Percentiles rank a stretch among this genome's conserved stretches.
Evolutionary conservation across 1,140 invertebrate genomes (phyloP).

Genomic region (Drosophila eugracilis): DNA sequence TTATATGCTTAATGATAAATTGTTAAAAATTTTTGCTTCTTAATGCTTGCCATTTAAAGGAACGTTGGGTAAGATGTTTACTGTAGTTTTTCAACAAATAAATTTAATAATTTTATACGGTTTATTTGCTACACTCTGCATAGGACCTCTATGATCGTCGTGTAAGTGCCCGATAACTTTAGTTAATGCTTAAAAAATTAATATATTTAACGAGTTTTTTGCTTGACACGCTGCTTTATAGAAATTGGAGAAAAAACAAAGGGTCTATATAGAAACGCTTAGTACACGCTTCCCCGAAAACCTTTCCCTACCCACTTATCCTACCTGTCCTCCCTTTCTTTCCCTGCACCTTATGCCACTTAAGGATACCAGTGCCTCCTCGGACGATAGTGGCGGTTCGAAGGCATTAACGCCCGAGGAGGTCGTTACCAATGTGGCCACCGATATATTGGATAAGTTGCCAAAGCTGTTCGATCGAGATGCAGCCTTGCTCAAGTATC

Average conservation of each 20-base stretch:
- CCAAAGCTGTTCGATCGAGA: slow-evolving; percentile 91
- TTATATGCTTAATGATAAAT: too few species aligned
- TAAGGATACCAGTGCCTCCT: slow-evolving; percentile 84
- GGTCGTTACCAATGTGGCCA: slow-evolving; percentile 89
- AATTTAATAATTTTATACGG: slow-evolving; percentile 1
- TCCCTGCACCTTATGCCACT: slow-evolving; percentile 57
- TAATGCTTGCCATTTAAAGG: slow-evolving; percentile 47
- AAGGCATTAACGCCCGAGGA: slow-evolving; percentile 87
- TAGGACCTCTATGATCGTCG: slow-evolving; percentile 78
- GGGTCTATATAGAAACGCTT: slow-evolving; percentile 62
- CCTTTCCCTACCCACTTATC: slow-evolving; percentile 72
- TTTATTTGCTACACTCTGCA: slow-evolving; percentile 4
- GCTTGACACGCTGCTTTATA: slow-evolving; percentile 41
- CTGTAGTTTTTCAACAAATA: background rate
- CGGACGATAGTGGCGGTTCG: slow-evolving; percentile 68
- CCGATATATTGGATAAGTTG: slow-evolving; percentile 90
- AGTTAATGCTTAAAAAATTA: background rate
- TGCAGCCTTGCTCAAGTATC: slow-evolving; percentile 89
- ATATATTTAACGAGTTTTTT: slow-evolving; percentile 10
- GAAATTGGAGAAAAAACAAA: slow-evolving; percentile 73
- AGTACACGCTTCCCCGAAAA: slow-evolving; percentile 77
- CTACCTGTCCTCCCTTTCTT: slow-evolving; percentile 78
- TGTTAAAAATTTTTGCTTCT: slow-evolving; percentile 20
- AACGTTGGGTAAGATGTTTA: slow-evolving; percentile 65
- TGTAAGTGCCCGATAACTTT: slow-evolving; percentile 54